Base-by-base conservation (phyloP, 2,797 vertebrate genomes). In the Clamator glandarius region DNA sequence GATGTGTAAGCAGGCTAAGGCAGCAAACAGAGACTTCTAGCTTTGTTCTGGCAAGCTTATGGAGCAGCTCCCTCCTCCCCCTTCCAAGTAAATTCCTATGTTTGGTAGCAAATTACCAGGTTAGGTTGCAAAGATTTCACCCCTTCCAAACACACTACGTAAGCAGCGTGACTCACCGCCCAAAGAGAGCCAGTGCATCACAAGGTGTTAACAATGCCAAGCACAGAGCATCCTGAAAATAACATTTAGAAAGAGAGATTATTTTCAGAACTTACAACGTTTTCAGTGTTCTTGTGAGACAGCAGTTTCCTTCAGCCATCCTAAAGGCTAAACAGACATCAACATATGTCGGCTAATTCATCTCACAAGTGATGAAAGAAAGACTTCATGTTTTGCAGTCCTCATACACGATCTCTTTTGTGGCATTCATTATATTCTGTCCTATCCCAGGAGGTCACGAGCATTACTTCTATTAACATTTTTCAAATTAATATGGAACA, bases 201-300 rank as follows among this genome's bases (percentile, higher is more conserved):
- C 77, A 76, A 94, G 70, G 80, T 72, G 83, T 58, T 79, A 82
- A 91, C 54, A 54, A 84, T 70, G 42, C 66, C 75, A 73, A 86
- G 89, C 83, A 72, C 52, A 29, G 50, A 66, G 52, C 58, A 74
- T 42, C 50, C 76, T 75, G 76, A 64, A 51, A 92, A 75, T 19
- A 66, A 29, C 10, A 44, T 55, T 3, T 14, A 57, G 61, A n/a
- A 69, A 75, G 75, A 77, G 36, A 55, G 20, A 13, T 5, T 73
- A 35, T 80, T 33, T 63, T 73, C 58, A 94, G 64, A 92, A 42
- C 48, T 21, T 74, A 31, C 3, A 74, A 33, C 24, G 5, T 63
- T 59, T 31, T 48, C 66, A 13, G 39, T 42, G 24, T 54, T 51
- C 35, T 79, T 51, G 36, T 1, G 58, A 78, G 35, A 36, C 50